These are phyloP conservation scores for Phrynocephalus versicolor DNA, from an alignment of 2,113 vertebrate genomes.

Conservation along the genomic window DNA sequence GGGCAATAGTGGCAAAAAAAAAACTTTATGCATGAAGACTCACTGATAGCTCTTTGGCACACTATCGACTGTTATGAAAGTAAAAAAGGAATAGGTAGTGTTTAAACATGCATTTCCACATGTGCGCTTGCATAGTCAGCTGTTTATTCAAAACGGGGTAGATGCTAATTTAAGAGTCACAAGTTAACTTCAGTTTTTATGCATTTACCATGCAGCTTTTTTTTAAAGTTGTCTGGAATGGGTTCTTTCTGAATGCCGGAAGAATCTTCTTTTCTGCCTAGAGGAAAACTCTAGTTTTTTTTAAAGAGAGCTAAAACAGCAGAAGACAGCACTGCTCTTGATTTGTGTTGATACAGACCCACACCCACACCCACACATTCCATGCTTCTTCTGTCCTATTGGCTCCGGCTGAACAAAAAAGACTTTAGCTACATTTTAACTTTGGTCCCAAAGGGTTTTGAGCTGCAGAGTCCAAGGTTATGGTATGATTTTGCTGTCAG, in stretches of 20 bases:
- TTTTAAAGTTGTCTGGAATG: not conserved
- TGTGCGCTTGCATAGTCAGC: not conserved
- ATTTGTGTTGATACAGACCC: not conserved
- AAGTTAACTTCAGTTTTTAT: not conserved
- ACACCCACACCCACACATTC: not conserved
- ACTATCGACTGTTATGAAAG: not conserved
- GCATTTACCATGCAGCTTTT: not conserved
- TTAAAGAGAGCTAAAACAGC: not conserved
- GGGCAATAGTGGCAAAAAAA: not conserved
- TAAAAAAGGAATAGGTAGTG: not conserved
- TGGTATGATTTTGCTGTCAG: accelerated
- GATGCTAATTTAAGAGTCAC: conserved; percentile 6
- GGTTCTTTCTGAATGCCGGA: not conserved
- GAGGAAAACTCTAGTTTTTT: not conserved
- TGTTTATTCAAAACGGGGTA: not conserved
- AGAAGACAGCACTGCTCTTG: not conserved
- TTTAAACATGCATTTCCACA: not conserved
- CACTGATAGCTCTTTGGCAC: conserved; percentile 4
- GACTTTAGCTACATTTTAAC: not conserved
- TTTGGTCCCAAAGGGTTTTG: accelerated
- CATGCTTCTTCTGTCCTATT: not conserved
- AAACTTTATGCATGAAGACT: not conserved
- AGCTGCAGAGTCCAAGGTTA: accelerated
- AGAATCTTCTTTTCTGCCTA: not conserved
- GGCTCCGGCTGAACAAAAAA: not conserved